Base-by-base conservation (phyloP, 2,797 vertebrate genomes). In the Sardinella longiceps region DNA sequence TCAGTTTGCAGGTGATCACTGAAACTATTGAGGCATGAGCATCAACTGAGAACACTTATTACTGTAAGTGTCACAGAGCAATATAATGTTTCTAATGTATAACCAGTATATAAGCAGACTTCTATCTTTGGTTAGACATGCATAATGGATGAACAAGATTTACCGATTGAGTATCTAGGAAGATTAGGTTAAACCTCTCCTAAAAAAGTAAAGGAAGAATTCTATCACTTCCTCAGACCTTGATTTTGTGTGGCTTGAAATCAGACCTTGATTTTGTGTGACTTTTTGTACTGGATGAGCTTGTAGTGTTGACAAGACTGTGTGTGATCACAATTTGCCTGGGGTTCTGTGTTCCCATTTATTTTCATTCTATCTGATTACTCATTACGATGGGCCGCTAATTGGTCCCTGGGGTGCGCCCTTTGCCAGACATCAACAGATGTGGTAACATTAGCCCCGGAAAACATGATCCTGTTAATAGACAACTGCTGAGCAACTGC, bases 341-440 rank as follows among this genome's bases (percentile, higher is more conserved):
- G 28, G 84, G 56, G 37, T 70, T 43, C 18, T n/a, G 18, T 60
- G 63, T 53, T 46, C 70, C 46, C 20, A 51, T 85, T 86, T 86
- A 83, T 86, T 88, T 86, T 86, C 80, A 87, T 87, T 87, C 86
- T 84, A 83, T 83, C 81, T 80, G 85, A 88, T 88, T 85, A 84
- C 53, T 37, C 81, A 82, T 86, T 12, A n/a, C n/a, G n/a, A n/a
- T n/a, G n/a, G n/a, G n/a, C 4, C 53, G 80, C 48, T 87, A 85
- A 87, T 28, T 84, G 83, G 81, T 58, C 86, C 25, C 77, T 77
- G 46, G 60, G 80, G 80, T 86, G 48, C 33, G 74, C n/a, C 25
- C 3, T 80, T 58, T 87, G 83, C 70, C 80, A 84, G 84, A 85
- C 80, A 80, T 74, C 60, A 60, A 88, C 86, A 88, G 81, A 82